Percentiles rank a stretch among this genome's conserved stretches.
These are phyloP conservation scores for Drosophila gaucha DNA, from an alignment of 2,888 invertebrate species.

Conservation along the genomic window DNA sequence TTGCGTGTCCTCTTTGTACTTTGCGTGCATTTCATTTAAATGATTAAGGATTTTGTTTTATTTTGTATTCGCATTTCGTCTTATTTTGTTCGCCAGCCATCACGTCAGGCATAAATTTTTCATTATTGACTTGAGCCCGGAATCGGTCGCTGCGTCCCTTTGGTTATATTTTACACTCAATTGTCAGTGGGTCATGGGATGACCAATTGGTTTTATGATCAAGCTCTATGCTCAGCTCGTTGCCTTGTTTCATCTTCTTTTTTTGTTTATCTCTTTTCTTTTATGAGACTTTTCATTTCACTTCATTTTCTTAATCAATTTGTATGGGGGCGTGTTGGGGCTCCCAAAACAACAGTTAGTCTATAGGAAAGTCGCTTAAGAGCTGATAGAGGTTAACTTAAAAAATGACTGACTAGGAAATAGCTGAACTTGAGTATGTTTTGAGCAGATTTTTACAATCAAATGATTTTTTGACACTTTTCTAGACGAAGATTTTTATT, in stretches of 20 bases:
- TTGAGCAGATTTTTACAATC: not conserved
- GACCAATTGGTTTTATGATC: constrained; percentile 63
- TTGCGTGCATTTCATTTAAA: constrained; percentile 60
- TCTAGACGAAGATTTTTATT: not conserved
- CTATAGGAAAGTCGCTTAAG: not conserved
- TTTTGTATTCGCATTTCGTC: not conserved
- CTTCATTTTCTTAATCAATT: constrained; percentile 73
- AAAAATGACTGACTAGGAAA: constrained; percentile 1
- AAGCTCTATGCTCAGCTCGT: constrained; percentile 6
- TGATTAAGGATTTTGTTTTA: constrained; percentile 51
- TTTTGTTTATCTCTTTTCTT: constrained; percentile 32
- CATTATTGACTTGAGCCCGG: constrained; percentile 51
- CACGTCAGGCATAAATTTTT: constrained; percentile 67
- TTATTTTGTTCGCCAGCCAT: constrained; percentile 25
- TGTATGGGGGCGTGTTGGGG: constrained; percentile 14
- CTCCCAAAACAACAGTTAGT: constrained; percentile 23
- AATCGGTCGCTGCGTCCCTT: constrained; percentile 40
- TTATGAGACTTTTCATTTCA: constrained; percentile 64
- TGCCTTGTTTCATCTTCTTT: constrained; percentile 10
- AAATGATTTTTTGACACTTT: not conserved
- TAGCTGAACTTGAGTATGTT: not conserved
- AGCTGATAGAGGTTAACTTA: not conserved
- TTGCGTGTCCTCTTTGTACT: not conserved
- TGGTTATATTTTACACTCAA: constrained; percentile 69
- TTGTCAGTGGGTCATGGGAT: constrained; percentile 54